These are phyloP conservation scores for Cephus sareptanus DNA, from an alignment of 2,888 invertebrate species.

Conservation along the genomic window DNA sequence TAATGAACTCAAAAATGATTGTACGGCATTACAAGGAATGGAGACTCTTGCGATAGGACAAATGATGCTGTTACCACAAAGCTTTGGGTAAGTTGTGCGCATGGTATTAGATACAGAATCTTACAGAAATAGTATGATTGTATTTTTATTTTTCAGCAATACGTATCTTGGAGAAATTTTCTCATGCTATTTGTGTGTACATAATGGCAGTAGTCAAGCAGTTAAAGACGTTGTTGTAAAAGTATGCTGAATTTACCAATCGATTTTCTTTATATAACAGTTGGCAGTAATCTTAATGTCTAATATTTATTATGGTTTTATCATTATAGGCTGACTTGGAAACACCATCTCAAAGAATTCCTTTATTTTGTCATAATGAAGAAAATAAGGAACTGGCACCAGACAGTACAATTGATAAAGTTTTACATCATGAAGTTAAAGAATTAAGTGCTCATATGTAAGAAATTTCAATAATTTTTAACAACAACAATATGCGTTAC, in stretches of 20 bases:
- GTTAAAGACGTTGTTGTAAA: slow-evolving; percentile 88
- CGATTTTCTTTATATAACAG: slow-evolving; percentile 6
- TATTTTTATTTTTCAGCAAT: slow-evolving; percentile 70
- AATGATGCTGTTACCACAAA: slow-evolving; percentile 93
- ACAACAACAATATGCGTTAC: too few species aligned
- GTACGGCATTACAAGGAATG: slow-evolving; percentile 83
- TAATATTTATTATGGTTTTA: slow-evolving; percentile 10
- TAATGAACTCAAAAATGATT: slow-evolving; percentile 82
- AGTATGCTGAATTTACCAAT: slow-evolving; percentile 64
- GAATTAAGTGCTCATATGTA: slow-evolving; percentile 98
- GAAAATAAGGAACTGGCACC: slow-evolving; percentile 71
- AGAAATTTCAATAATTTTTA: slow-evolving; percentile 45
- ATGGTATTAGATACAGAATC: background rate
- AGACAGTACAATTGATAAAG: slow-evolving; percentile 91
- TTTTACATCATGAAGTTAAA: slow-evolving; percentile 99
- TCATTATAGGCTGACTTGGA: slow-evolving; percentile 86
- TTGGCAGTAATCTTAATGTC: background rate
- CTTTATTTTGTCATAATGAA: slow-evolving; percentile 79
- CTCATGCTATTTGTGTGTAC: slow-evolving; percentile 96
- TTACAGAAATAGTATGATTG: background rate
- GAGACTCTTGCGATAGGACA: slow-evolving; percentile 89
- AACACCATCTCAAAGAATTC: slow-evolving; percentile 89
- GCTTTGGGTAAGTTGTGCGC: slow-evolving; percentile 80
- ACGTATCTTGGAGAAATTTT: slow-evolving; percentile 99
- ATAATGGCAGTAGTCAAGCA: slow-evolving; percentile 90